Evolutionary conservation across 2,888 invertebrate genomes (phyloP).

Genomic region (Germaria angustata): DNA sequence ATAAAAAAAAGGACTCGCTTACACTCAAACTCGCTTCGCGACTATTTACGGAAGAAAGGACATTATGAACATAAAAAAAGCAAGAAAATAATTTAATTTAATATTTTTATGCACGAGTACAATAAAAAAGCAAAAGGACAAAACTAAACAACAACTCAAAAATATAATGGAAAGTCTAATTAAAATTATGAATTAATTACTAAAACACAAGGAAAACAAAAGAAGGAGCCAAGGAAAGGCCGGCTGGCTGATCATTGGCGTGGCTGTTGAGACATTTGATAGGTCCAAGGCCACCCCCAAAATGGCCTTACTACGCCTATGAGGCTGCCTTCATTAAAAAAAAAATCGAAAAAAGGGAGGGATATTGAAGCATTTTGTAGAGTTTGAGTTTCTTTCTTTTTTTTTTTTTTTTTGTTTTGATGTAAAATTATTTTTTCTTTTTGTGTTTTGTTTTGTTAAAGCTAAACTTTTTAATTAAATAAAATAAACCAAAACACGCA

Average conservation of each 20-base stretch:
- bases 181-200: conserved; percentile 77
- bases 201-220: not conserved
- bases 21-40: not conserved
- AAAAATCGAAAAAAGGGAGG: not conserved
- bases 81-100: conserved; percentile 72
- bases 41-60: conserved; percentile 30
- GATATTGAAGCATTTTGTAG: not conserved
- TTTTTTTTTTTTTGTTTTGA: not conserved
- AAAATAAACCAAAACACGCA: conserved; percentile 71
- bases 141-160: conserved; percentile 54
- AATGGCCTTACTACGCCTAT: too few relatives aligned
- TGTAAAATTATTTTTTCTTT: not conserved
- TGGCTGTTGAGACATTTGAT: too few relatives aligned
- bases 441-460: not conserved
- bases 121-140: conserved; percentile 64
- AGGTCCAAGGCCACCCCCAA: too few relatives aligned
- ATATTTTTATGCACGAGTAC: conserved; percentile 76
- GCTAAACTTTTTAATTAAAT: conserved; percentile 26
- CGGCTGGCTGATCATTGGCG: too few relatives aligned
- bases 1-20: conserved; percentile 63
- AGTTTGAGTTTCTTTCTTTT: not conserved
- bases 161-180: conserved; percentile 75
- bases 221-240: not conserved
- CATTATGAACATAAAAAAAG: conserved; percentile 28
- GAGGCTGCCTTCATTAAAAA: not conserved